phyloP scores from a whole-genome alignment of 2,888 invertebrate species.

The Vanessa cardui region DNA sequence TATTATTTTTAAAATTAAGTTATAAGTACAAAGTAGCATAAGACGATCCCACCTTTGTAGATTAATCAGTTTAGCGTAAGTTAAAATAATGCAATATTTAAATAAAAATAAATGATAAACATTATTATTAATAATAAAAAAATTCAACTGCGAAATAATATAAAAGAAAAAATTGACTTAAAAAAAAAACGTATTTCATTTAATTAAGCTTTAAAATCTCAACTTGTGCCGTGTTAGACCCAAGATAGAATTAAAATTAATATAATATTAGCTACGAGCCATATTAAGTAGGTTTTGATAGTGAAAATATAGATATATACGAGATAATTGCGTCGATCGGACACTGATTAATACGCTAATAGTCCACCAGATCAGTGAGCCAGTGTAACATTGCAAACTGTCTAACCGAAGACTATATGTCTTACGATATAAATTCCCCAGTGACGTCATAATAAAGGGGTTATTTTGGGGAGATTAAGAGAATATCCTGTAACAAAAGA shows the following conservation, averaged over 20 bases:
- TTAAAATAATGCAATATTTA: conserved; percentile 43
- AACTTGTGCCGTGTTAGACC: conserved; percentile 29
- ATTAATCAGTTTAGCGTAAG: conserved; percentile 42
- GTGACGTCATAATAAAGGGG: too few relatives aligned
- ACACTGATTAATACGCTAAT: too few relatives aligned
- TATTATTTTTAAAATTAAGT: conserved; percentile 54
- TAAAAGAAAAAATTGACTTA: background rate
- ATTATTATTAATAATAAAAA: background rate
- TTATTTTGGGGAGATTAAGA: too few relatives aligned
- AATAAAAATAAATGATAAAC: background rate
- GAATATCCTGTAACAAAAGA: too few relatives aligned
- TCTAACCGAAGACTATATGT: too few relatives aligned
- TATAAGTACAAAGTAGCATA: conserved; percentile 57
- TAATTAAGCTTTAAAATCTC: conserved; percentile 25
- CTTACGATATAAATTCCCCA: too few relatives aligned
- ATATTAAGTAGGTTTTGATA: conserved; percentile 1
- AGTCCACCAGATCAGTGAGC: too few relatives aligned
- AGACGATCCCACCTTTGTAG: conserved; percentile 52
- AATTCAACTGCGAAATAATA: background rate
- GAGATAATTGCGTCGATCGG: background rate
- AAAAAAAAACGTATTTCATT: background rate
- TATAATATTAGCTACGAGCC: conserved; percentile 3
- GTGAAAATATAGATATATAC: background rate
- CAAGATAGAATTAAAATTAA: conserved; percentile 16
- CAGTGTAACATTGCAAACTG: too few relatives aligned